Evolutionary conservation across 2,113 vertebrate species (phyloP).

Genomic region (Nesoenas mayeri): DNA sequence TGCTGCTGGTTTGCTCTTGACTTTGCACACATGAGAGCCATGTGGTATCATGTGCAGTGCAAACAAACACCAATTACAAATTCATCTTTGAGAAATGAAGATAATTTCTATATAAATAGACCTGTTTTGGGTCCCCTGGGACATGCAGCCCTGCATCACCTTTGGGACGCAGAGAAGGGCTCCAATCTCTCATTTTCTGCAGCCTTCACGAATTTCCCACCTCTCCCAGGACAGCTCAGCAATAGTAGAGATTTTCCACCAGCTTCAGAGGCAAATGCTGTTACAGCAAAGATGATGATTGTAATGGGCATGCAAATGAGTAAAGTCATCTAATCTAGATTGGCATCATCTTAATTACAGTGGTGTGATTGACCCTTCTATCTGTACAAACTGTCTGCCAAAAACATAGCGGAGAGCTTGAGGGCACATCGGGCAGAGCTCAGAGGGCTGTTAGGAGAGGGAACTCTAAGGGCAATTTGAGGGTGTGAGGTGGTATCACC

Average conservation of each 20-base stretch:
- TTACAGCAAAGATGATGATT: not conserved
- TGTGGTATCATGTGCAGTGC: accelerated
- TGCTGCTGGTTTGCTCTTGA: not conserved
- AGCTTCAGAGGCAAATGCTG: not conserved
- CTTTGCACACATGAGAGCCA: not conserved
- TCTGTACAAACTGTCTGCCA: not conserved
- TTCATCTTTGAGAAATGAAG: not conserved
- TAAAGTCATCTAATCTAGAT: not conserved
- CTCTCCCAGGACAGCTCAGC: not conserved
- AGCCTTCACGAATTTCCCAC: not conserved
- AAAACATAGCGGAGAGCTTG: not conserved
- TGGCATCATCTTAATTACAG: not conserved
- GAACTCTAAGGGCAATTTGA: not conserved
- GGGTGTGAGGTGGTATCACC: not conserved
- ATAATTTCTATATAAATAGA: not conserved
- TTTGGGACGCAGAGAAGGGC: not conserved
- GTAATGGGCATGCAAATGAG: not conserved
- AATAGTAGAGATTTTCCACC: not conserved
- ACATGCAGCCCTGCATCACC: not conserved
- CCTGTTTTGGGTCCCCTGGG: not conserved
- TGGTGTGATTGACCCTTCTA: not conserved
- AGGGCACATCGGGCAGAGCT: not conserved
- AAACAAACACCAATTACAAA: not conserved
- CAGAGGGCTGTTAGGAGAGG: not conserved
- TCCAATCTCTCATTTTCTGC: accelerated